A percentile compares a stretch with the other conserved stretches of the same genome.
phyloP scores from a whole-genome alignment of 2,113 vertebrate genomes.

The Odocoileus virginianus region DNA sequence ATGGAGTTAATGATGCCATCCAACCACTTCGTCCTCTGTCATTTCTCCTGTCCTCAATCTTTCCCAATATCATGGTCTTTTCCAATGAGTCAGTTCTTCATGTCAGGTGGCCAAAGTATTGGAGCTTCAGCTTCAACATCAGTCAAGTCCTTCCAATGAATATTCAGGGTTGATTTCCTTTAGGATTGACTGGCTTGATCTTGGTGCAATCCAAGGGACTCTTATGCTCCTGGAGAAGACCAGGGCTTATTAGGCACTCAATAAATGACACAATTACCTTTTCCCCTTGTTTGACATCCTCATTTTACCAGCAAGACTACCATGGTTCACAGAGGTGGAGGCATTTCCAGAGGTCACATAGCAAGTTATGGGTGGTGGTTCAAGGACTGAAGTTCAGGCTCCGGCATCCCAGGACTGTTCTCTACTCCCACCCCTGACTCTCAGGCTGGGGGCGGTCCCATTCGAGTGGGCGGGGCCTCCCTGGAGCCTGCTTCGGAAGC shows the following conservation, averaged over 20 bases:
- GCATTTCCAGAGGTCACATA: neutral
- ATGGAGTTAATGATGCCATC: neutral
- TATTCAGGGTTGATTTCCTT: neutral
- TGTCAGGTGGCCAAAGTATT: neutral
- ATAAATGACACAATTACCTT: neutral
- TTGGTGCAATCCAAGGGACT: neutral
- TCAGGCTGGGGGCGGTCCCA: neutral
- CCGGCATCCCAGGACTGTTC: accelerated
- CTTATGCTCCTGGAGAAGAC: neutral
- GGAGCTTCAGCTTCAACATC: neutral
- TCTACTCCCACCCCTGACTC: neutral
- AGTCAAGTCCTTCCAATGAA: neutral
- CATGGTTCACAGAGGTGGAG: neutral
- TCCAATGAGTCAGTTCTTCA: neutral
- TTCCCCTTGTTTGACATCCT: neutral
- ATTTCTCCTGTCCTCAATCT: neutral
- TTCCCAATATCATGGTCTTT: neutral
- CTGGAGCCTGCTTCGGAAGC: neutral
- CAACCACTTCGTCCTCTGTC: neutral
- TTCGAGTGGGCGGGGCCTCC: neutral
- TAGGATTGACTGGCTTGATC: neutral
- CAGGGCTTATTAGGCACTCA: neutral
- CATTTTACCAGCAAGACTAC: neutral
- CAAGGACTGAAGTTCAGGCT: neutral
- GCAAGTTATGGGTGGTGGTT: neutral